Base-by-base conservation (phyloP, 2,113 vertebrate genomes). In the Pao palembangensis region DNA sequence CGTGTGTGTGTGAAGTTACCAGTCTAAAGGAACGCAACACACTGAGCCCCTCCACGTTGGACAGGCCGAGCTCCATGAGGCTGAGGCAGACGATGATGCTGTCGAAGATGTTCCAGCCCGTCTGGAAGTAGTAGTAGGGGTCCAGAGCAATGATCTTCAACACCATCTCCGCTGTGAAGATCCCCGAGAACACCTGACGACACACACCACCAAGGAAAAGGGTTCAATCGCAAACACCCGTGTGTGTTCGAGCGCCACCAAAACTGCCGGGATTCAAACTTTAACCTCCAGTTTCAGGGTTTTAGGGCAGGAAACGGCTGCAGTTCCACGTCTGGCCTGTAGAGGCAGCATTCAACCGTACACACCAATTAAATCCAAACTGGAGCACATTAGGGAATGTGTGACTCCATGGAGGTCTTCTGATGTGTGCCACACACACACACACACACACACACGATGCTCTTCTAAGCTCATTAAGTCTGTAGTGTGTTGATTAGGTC, bases 41-140 rank as follows among this genome's bases (percentile, higher is more conserved):
- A 0, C 95, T 98, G 20, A 99, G 89, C 54, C 96, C 98, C 84
- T 97, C 96, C 76, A 96, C 96, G 67, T 93, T 93, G 4, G 94
- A 93, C 78, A 99, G 92, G 65, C 95, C 94, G 42, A 99, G 89
- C 88, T 99, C 97, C 94, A 99, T 95, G 74, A 99, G 90, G 79
- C 96, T 98, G 41, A 99, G 92, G 55, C 91, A 93, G 59, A 99
- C 97, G n/a, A 99, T 99, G 88, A 99, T 91, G 88, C 96, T 95
- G 91, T 99, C 97, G 19, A 99, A 99, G 85, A 99, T 97, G 86
- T 99, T 99, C 97, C 97, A 99, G 73, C 96, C 96, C 65, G 96
- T 94, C 87, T 98, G 97, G 86, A 99, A 99, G 85, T 99, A 99
- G 81, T 94, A 94, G 81, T 97, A 99, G 4, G 96, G 95, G 68